Conservation (phyloP, 2,797 vertebrate genomes). For the Picus viridis region DNA sequence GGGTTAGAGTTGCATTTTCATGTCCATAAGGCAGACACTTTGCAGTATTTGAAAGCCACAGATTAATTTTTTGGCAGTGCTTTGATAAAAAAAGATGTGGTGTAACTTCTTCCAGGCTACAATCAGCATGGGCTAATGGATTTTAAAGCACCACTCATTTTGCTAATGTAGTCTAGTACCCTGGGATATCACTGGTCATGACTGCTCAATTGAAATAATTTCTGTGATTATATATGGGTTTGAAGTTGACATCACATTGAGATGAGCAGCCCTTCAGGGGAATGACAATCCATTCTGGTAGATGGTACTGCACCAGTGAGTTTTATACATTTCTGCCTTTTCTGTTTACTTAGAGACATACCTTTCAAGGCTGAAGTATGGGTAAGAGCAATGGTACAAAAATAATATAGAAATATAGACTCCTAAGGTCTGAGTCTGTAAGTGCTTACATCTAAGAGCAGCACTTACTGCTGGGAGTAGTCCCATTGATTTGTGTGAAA, state of each 20-base stretch:
- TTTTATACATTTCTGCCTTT: background rate
- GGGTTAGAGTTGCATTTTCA: background rate
- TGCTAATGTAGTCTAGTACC: background rate
- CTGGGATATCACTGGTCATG: background rate
- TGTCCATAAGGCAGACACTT: background rate
- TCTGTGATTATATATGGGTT: background rate
- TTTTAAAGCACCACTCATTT: background rate
- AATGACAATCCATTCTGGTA: background rate
- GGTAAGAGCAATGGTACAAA: background rate
- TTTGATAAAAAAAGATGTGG: background rate
- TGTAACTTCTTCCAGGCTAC: background rate
- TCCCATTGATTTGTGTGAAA: background rate
- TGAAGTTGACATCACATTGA: background rate
- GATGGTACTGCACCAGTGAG: background rate
- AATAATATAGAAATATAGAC: background rate
- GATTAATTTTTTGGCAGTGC: background rate
- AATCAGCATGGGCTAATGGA: background rate
- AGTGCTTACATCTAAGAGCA: constrained; percentile 2
- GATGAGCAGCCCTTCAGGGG: background rate
- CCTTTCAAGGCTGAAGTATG: background rate
- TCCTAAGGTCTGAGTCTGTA: background rate
- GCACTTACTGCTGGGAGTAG: background rate
- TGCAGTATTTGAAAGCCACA: background rate
- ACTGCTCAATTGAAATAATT: background rate
- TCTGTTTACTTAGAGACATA: background rate